phyloP scores from a whole-genome alignment of 2,113 vertebrate genomes.

The Lichenostomus cassidix region DNA sequence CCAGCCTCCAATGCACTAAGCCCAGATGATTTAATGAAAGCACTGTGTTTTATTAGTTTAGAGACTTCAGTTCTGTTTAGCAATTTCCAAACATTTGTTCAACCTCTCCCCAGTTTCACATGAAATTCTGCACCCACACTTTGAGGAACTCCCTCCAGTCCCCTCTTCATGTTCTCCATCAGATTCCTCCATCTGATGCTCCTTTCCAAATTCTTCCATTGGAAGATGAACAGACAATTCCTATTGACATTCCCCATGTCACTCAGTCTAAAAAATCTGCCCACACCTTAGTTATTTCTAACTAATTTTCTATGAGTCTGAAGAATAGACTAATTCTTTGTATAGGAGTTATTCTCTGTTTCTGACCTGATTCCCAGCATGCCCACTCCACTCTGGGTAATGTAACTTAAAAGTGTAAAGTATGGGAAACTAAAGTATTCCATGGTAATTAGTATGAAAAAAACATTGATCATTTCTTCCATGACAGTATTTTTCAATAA shows the following conservation, averaged over 20 bases:
- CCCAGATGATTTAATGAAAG: background rate
- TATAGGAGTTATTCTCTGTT: background rate
- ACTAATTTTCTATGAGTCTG: too few species aligned
- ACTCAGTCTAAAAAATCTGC: background rate
- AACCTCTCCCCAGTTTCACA: background rate
- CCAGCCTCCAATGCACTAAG: background rate
- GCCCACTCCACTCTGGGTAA: background rate
- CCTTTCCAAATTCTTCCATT: background rate
- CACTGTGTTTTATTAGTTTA: background rate
- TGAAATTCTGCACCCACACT: background rate
- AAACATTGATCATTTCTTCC: background rate
- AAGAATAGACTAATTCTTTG: background rate
- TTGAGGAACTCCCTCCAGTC: background rate
- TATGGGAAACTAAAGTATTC: background rate
- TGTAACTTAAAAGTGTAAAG: background rate
- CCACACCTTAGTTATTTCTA: background rate
- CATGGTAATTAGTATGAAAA: background rate
- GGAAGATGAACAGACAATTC: background rate
- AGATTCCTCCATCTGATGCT: background rate
- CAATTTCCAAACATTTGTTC: background rate
- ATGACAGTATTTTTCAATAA: background rate
- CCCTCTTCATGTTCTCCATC: accelerated
- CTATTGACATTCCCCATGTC: background rate
- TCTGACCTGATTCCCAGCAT: background rate
- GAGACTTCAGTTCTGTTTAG: background rate